Base-by-base conservation (phyloP, 2,888 invertebrate genomes). In the Acanthococcus lagerstroemiae region DNA sequence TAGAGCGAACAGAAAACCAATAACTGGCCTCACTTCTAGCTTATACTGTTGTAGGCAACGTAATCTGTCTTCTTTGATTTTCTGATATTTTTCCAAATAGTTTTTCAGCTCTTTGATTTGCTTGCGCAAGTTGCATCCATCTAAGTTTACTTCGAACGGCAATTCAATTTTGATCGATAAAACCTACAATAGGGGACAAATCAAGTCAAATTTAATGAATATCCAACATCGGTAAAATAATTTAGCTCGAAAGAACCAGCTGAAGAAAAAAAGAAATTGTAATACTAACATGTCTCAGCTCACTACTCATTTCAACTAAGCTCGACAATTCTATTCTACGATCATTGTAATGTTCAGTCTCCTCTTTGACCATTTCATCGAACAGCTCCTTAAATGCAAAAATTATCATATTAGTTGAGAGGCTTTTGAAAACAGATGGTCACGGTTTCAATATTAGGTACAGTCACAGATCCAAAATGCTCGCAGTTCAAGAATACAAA, bases 301-400 rank as follows among this genome's bases (percentile, higher is more conserved):
- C 25, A 45, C 63, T 37, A 19, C 57, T 67, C 67, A 75, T 70
- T 22, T 72, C 68, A 44, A 74, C 70, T 4, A 74, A 65, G 15
- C 69, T 9, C 68, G 81, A 79, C 30, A 87, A 83, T 70, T 81
- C 80, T 15, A 75, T 75, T 45, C 81, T 75, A 71, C 86, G 78
- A 1, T 72, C 74, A 25, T 79, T 77, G 15, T 82, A 77, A 67
- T 82, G 81, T 37, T 80, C 77, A 48, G 79, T 75, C 0, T 85
- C 82, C 72, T 87, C 86, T 0, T 75, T 74, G 15, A 84, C 76
- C 69, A 87, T 80, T 70, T 85, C 86, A 1, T 77, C 74, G 69
- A 83, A 83, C 2, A 84, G 76, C 9, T 80, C n/a, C n/a, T n/a
- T n/a, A n/a, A n/a, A n/a, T n/a, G n/a, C n/a, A n/a, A n/a, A n/a